Evolutionary conservation across 2,797 vertebrate genomes (phyloP), one percentile per base, ranked within the genome.

Genomic region (Syngnathus acus): DNA sequence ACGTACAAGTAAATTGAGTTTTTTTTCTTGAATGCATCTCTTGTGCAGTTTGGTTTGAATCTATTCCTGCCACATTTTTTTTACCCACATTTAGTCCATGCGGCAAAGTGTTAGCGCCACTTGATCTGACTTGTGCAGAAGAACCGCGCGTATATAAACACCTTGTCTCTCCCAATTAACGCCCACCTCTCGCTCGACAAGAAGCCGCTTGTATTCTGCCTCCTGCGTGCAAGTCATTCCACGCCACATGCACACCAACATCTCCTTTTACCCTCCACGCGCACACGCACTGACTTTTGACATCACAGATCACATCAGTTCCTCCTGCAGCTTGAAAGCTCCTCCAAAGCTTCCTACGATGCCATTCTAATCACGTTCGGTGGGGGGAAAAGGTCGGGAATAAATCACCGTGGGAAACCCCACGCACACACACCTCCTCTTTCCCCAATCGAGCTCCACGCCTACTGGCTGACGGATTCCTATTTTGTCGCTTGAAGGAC

Each of bases 101-200:
- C 26, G 2, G 23, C 61, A 43, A 42, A 37, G 63, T 64, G 45
- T 47, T 9, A 14, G 26, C 10, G 17, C 14, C 21, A 64, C 43
- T 51, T 64, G 43, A 47, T 48, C 43, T 42, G 38, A 5, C 43
- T 48, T 19, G 37, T n/a, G 63, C 47, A 23, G n/a, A n/a, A 19
- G 45, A 51, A 64, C 32, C 32, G 51, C 39, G n/a, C 62, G 55
- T 57, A 48, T 48, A 26, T 48, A 64, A 48, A 79, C 83, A 82
- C 82, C 75, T 83, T 81, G 70, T 51, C 81, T 55, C 61, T 55
- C 61, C 71, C 70, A 75, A 75, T 80, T 72, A 75, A 77, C 84
- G 76, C 81, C 79, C 82, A 81, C 78, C 65, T 76, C 53, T 73
- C 68, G 23, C 38, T 54, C 64, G 71, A 84, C 80, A 83, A 63